A percentile compares a stretch with the other conserved stretches of the same genome.
phyloP scores from a whole-genome alignment of 2,113 vertebrate genomes.

The Phainopepla nitens region DNA sequence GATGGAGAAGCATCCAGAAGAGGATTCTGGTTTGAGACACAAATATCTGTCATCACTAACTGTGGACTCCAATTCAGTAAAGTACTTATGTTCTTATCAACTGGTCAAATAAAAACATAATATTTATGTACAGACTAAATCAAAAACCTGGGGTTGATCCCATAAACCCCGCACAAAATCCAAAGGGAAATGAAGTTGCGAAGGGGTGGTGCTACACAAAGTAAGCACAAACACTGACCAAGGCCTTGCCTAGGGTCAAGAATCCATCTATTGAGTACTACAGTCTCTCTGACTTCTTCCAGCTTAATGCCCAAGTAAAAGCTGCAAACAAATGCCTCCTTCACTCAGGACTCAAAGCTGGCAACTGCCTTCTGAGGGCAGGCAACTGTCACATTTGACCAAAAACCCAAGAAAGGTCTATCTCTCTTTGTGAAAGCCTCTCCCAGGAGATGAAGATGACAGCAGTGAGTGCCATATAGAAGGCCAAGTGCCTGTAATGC shows the following conservation, averaged over 20 bases:
- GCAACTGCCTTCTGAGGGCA: neutral
- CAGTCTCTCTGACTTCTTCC: neutral
- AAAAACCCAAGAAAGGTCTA: neutral
- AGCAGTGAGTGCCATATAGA: neutral
- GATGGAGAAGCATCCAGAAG: neutral
- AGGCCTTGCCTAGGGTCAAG: neutral
- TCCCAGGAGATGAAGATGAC: neutral
- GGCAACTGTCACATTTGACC: fast-evolving
- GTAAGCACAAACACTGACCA: neutral
- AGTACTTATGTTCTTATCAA: neutral
- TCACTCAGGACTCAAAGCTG: neutral
- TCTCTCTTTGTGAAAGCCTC: neutral
- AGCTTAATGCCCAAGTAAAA: neutral
- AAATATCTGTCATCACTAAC: neutral
- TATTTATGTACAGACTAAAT: neutral
- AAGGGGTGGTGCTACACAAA: neutral
- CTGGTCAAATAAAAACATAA: neutral
- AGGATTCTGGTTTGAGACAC: neutral
- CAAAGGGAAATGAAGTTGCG: neutral
- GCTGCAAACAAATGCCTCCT: neutral
- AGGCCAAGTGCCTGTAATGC: neutral
- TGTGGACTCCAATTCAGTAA: neutral
- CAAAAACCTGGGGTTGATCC: neutral
- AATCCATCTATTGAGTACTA: neutral
- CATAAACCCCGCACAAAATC: neutral